These are phyloP conservation scores for Thaleichthys pacificus DNA, from an alignment of 2,797 vertebrate species.

Conservation along the genomic window DNA sequence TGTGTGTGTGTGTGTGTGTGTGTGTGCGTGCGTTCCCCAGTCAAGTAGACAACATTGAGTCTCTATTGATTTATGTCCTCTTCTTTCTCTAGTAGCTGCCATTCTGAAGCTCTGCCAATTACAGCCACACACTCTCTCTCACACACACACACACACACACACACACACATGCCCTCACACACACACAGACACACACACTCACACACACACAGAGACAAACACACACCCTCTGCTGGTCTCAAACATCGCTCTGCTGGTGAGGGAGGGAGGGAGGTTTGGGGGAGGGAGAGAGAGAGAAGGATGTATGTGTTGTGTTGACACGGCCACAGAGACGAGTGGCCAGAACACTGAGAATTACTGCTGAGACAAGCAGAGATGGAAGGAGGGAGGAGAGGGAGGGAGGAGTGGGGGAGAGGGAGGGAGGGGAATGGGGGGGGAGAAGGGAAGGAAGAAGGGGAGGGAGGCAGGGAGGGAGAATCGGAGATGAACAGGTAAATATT, in stretches of 20 bases:
- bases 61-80: constrained; percentile 15
- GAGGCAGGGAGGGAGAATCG: not conserved
- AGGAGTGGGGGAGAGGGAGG: not conserved
- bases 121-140: constrained; percentile 5
- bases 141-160: not conserved
- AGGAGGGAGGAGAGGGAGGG: not conserved
- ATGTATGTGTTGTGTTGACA: constrained; percentile 7
- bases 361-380: constrained; percentile 29
- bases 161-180: not conserved
- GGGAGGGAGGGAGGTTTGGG: not conserved
- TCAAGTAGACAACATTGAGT: constrained; percentile 18
- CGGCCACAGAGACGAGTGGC: not conserved
- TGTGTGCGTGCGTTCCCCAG: constrained; percentile 2
- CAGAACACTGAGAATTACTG: constrained; percentile 16
- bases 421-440: not conserved
- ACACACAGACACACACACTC: too few species aligned
- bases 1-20: constrained; percentile 4
- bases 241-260: too few species aligned
- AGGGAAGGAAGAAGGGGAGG: not conserved
- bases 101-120: constrained; percentile 21
- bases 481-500: not conserved
- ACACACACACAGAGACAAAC: not conserved
- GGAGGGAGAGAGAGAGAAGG: not conserved
- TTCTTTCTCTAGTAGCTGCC: constrained; percentile 9
- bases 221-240: not conserved